Conservation (phyloP, 2,113 vertebrate species). For the Narcine bancroftii region DNA sequence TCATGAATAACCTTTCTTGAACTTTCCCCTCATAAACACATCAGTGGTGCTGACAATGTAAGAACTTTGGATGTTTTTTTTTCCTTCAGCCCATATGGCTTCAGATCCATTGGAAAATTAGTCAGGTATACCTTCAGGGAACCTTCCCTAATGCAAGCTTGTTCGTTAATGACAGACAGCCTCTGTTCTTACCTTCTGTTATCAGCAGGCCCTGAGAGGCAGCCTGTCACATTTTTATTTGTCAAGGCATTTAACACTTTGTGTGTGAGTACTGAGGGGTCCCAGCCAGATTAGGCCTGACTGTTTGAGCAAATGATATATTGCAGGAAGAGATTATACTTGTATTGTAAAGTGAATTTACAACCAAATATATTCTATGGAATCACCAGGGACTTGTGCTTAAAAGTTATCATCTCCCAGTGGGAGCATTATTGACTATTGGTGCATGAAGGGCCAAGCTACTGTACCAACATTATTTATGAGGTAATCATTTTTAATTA, state of each 20-base stretch:
- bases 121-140: background rate
- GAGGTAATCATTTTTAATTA: constrained; percentile 10
- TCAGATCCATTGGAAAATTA: constrained; percentile 31
- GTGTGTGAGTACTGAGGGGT: background rate
- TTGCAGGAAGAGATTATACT: constrained; percentile 35
- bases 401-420: constrained; percentile 17
- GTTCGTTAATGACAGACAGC: background rate
- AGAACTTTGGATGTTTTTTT: constrained; percentile 8
- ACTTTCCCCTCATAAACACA: constrained; percentile 34
- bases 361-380: constrained; percentile 4
- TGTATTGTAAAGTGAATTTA: constrained; percentile 35
- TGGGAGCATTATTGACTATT: constrained; percentile 7
- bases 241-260: constrained; percentile 27
- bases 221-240: constrained; percentile 18
- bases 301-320: constrained; percentile 32
- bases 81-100: constrained; percentile 7
- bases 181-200: constrained; percentile 7
- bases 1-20: constrained; percentile 19
- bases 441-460: constrained; percentile 1
- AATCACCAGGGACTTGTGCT: background rate
- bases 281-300: constrained; percentile 29
- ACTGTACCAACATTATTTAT: constrained; percentile 10
- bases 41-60: constrained; percentile 27
- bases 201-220: constrained; percentile 31
- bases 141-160: background rate